Evolutionary conservation across 2,113 vertebrate species (phyloP).

Genomic region (Prionailurus viverrinus): DNA sequence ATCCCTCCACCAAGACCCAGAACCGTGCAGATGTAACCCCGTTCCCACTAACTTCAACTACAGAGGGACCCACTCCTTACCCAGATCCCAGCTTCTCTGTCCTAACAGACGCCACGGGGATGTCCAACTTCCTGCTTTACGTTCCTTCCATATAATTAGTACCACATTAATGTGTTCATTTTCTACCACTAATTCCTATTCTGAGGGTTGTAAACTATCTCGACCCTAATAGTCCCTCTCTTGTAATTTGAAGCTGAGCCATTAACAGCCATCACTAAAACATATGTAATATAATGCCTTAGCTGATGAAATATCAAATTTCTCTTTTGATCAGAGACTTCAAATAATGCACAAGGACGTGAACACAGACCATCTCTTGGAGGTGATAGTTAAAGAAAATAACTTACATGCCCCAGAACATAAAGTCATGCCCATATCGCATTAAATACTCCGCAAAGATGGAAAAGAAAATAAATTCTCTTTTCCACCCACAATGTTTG

Average conservation of each 20-base stretch:
- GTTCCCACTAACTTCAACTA: neutral
- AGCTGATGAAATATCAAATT: neutral
- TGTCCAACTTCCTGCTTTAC: neutral
- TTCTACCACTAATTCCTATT: neutral
- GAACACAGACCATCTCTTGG: neutral
- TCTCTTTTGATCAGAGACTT: conserved; percentile 36
- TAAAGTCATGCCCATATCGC: neutral
- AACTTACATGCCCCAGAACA: neutral
- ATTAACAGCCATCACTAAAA: neutral
- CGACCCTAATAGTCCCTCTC: neutral
- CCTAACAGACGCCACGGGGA: neutral
- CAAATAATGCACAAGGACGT: neutral
- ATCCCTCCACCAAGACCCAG: neutral
- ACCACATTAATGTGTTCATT: neutral
- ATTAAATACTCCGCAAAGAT: neutral
- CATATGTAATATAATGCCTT: neutral
- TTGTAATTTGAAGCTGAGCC: neutral
- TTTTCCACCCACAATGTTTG: neutral
- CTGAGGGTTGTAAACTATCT: neutral
- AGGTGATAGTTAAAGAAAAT: neutral
- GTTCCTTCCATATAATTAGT: neutral
- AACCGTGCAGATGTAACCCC: neutral
- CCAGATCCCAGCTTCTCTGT: neutral
- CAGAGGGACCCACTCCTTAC: neutral
- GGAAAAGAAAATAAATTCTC: neutral